Evolutionary conservation across 2,797 vertebrate genomes (phyloP).

Genomic region (Typhlichthys eigenmanni): DNA sequence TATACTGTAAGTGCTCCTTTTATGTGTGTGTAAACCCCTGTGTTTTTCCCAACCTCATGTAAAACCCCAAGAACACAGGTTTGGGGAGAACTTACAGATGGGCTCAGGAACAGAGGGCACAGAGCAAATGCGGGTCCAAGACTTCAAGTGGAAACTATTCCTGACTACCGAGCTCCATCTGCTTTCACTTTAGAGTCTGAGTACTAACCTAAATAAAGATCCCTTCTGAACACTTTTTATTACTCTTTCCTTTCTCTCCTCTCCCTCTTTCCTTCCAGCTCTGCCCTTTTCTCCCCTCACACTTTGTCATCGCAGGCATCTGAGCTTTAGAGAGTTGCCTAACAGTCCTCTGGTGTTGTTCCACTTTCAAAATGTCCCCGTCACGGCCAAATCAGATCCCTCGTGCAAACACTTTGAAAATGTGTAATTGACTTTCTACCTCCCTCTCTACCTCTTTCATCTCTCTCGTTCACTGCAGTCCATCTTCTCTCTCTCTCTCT

Average conservation of each 20-base stretch:
- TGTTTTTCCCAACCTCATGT: conserved; percentile 40
- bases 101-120: conserved; percentile 61
- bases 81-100: conserved; percentile 13
- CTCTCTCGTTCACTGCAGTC: background rate
- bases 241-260: conserved; percentile 57
- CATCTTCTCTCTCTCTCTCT: background rate
- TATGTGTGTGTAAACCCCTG: conserved; percentile 13
- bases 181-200: conserved; percentile 79
- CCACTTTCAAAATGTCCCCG: conserved; percentile 30
- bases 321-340: conserved; percentile 38
- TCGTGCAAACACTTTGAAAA: conserved; percentile 38
- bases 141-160: conserved; percentile 84
- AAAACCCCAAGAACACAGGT: conserved; percentile 53
- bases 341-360: conserved; percentile 42
- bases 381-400: conserved; percentile 39
- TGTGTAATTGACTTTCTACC: conserved; percentile 37
- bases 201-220: conserved; percentile 82
- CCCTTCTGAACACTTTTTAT: conserved; percentile 71
- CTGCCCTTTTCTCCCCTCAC: conserved; percentile 33
- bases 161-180: conserved; percentile 73
- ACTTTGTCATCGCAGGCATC: conserved; percentile 51
- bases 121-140: conserved; percentile 66
- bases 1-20: conserved; percentile 3
- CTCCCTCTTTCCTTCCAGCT: conserved; percentile 21
- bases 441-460: background rate